Conservation (phyloP, 1,140 invertebrate genomes). For the Pomacea maculata region DNA sequence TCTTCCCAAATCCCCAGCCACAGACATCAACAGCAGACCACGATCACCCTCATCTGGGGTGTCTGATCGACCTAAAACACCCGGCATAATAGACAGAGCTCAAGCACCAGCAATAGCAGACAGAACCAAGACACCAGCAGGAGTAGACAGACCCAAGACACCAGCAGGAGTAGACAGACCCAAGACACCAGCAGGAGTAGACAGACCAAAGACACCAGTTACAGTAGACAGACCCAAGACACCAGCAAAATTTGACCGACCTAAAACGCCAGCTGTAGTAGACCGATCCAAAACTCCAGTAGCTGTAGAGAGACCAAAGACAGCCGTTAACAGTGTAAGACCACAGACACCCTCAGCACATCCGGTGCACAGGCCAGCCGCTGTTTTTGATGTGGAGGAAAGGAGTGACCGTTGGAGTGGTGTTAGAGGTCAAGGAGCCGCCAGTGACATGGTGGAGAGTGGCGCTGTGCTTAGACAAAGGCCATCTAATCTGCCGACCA, state of each 20-base stretch:
- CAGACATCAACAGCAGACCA: constrained; percentile 9
- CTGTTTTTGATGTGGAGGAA: background rate
- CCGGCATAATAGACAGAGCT: background rate
- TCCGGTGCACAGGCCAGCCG: background rate
- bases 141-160: constrained; percentile 31
- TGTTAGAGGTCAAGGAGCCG: no score
- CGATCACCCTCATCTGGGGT: background rate
- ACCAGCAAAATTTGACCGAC: background rate
- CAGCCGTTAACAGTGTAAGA: background rate
- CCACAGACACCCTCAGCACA: constrained; percentile 17
- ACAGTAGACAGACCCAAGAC: background rate
- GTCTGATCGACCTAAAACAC: constrained; percentile 4
- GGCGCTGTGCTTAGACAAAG: background rate
- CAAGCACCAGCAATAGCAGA: background rate
- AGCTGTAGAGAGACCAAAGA: background rate
- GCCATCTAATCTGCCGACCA: background rate
- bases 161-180: constrained; percentile 28
- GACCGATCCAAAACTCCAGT: background rate
- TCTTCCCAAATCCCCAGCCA: constrained; percentile 10
- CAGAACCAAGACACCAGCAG: constrained; percentile 20
- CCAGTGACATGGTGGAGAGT: no score
- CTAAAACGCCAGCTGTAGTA: background rate
- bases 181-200: constrained; percentile 26
- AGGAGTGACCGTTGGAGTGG: background rate
- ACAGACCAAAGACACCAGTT: constrained; percentile 17